Evolutionary conservation across 2,888 invertebrate genomes (phyloP).

Genomic region (Bugulina stolonifera): DNA sequence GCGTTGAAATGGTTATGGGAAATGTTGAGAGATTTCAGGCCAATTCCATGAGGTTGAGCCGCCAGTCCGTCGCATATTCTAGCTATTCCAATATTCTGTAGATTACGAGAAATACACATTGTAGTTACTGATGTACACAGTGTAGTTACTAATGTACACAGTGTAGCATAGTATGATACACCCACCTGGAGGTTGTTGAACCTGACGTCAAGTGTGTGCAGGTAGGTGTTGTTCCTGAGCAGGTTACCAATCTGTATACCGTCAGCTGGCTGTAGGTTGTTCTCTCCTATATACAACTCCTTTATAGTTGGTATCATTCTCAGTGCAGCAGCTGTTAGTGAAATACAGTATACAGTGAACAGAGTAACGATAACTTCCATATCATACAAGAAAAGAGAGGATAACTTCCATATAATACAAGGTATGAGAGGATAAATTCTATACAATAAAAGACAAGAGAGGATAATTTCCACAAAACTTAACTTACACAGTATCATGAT

Average conservation of each 20-base stretch:
- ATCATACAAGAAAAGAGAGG: too few relatives aligned
- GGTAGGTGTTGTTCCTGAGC: constrained; percentile 66
- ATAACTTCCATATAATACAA: too few relatives aligned
- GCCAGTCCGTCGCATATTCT: constrained; percentile 70
- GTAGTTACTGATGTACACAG: too few relatives aligned
- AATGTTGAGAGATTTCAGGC: constrained; percentile 34
- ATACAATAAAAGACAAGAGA: too few relatives aligned
- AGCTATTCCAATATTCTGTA: constrained; percentile 67
- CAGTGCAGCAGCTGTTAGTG: constrained; percentile 65
- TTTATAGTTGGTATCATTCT: constrained; percentile 65
- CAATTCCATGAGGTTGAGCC: constrained; percentile 59
- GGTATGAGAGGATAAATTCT: too few relatives aligned
- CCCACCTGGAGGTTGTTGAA: constrained; percentile 56
- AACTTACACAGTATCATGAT: constrained; percentile 67
- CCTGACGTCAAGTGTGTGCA: constrained; percentile 76
- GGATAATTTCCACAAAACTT: too few relatives aligned
- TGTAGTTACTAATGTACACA: too few relatives aligned
- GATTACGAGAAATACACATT: too few relatives aligned
- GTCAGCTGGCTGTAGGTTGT: constrained; percentile 67
- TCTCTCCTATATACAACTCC: constrained; percentile 78
- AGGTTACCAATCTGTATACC: constrained; percentile 72
- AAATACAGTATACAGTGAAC: too few relatives aligned
- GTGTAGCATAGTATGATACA: too few relatives aligned
- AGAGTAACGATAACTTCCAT: too few relatives aligned
- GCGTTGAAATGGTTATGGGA: constrained; percentile 19